Percentiles rank a stretch among this genome's conserved stretches.
These are phyloP conservation scores for Blera fallax DNA, from an alignment of 2,888 invertebrate genomes.

Conservation along the genomic window DNA sequence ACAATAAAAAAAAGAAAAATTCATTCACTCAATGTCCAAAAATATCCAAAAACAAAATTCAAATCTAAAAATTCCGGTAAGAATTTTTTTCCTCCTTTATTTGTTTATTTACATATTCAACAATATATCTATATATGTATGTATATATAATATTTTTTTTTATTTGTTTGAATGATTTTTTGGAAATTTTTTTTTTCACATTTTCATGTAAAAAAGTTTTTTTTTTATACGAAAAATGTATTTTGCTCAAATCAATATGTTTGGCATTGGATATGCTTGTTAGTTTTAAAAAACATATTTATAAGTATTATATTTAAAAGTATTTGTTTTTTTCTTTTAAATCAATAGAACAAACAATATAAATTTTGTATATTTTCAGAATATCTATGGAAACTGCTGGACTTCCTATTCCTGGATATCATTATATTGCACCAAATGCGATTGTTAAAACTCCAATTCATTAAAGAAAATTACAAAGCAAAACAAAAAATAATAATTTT, in stretches of 20 bases:
- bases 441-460: conserved; percentile 96
- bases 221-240: conserved; percentile 16
- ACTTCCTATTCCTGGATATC: conserved; percentile 94
- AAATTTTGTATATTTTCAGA: conserved; percentile 83
- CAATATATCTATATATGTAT: conserved; percentile 36
- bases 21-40: conserved; percentile 70
- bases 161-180: conserved; percentile 49
- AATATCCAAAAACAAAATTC: conserved; percentile 72
- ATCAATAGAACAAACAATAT: conserved; percentile 17
- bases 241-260: conserved; percentile 59
- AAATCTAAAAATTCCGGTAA: conserved; percentile 78
- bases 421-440: conserved; percentile 95
- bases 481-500: conserved; percentile 25
- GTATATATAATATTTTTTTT: conserved; percentile 5
- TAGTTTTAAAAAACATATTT: conserved; percentile 14
- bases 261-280: conserved; percentile 64
- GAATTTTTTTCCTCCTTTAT: conserved; percentile 76
- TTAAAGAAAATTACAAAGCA: conserved; percentile 84
- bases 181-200: background rate
- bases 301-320: background rate
- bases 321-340: conserved; percentile 12
- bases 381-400: conserved; percentile 98
- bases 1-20: conserved; percentile 20
- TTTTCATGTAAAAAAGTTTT: conserved; percentile 17
- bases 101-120: conserved; percentile 64